A percentile compares a stretch with the other conserved stretches of the same genome.
phyloP scores from a whole-genome alignment of 23 tunicate genomes.

The Styela clava region DNA sequence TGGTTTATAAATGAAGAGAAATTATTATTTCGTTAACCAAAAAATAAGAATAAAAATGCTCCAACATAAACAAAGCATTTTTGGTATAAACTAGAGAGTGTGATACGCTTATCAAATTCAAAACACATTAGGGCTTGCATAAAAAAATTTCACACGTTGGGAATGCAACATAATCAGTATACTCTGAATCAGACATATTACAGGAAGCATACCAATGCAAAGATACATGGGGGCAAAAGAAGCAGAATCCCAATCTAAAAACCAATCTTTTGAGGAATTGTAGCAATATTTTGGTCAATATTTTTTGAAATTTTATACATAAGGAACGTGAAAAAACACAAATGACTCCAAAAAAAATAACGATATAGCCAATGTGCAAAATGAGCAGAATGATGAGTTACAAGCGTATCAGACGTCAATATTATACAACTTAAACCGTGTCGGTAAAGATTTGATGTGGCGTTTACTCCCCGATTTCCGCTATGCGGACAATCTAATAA shows the following conservation, averaged over 20 bases:
- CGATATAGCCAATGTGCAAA: not conserved
- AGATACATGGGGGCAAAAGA: not conserved
- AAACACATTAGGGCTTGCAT: no score
- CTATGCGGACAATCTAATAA: not conserved
- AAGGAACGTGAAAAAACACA: not conserved
- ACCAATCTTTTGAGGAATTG: conserved; percentile 1
- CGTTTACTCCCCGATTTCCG: not conserved
- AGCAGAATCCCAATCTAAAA: conserved; percentile 1
- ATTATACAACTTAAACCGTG: not conserved
- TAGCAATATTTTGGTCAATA: not conserved
- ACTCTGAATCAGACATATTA: not conserved
- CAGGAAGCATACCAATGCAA: not conserved
- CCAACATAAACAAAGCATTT: no score
- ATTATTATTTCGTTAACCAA: no score
- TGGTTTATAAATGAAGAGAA: no score
- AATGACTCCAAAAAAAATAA: not conserved
- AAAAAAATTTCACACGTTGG: not conserved
- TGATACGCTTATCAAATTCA: no score
- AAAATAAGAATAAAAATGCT: no score
- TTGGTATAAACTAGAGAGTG: no score
- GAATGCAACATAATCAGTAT: not conserved
- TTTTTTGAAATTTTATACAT: not conserved
- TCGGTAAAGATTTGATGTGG: not conserved
- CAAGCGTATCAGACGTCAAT: not conserved
- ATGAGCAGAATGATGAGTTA: not conserved